These are phyloP conservation scores for Tragelaphus strepsiceros DNA, from an alignment of 2,113 vertebrate species.

Conservation along the genomic window DNA sequence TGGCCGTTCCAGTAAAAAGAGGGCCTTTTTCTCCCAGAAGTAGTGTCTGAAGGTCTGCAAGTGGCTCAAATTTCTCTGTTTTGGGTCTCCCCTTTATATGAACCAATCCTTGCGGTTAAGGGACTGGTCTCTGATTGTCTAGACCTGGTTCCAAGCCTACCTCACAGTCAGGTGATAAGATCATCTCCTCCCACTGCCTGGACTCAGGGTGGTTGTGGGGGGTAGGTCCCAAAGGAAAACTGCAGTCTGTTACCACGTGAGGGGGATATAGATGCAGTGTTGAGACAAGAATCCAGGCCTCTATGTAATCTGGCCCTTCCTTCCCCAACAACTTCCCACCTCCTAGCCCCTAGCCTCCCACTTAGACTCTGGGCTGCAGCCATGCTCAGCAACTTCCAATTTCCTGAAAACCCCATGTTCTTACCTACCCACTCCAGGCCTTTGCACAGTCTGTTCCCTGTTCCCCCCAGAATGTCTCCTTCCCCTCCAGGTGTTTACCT, in stretches of 20 bases:
- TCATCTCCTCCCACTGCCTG: not conserved
- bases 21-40: not conserved
- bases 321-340: too few relatives aligned
- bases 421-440: not conserved
- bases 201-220: not conserved
- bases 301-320: not conserved
- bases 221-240: not conserved
- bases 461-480: not conserved
- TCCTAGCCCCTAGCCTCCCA: not conserved
- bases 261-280: not conserved
- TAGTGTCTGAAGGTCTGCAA: not conserved
- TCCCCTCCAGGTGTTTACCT: not conserved
- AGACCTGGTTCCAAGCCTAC: not conserved
- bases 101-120: not conserved
- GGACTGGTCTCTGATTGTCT: not conserved
- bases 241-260: not conserved
- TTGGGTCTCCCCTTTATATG: not conserved
- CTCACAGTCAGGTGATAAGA: not conserved
- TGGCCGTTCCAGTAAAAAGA: not conserved
- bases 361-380: not conserved
- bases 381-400: fast-evolving
- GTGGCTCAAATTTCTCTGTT: not conserved
- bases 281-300: not conserved
- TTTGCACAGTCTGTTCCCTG: not conserved
- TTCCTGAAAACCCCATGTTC: not conserved